Evolutionary conservation across 1,140 invertebrate species (phyloP).

Genomic region (Neotoxoptera formosana): DNA sequence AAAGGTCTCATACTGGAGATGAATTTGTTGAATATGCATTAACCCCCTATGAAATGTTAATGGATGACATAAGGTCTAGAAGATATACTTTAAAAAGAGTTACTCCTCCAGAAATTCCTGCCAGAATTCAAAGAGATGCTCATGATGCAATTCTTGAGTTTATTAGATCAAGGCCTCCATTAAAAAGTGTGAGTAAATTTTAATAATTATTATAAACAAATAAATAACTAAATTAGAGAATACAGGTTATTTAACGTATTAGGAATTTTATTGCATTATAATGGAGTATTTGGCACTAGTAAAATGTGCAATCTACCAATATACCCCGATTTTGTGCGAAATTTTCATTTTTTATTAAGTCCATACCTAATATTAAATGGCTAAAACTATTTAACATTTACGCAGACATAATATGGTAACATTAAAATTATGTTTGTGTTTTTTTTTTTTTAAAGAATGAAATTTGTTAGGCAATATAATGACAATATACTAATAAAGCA

Average conservation of each 20-base stretch:
- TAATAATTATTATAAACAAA: neutral
- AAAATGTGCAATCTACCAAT: neutral
- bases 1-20: slow-evolving; percentile 65
- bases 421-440: no score
- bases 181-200: slow-evolving; percentile 81
- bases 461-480: neutral
- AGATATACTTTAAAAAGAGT: slow-evolving; percentile 84
- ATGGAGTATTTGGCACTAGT: neutral
- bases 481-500: no score
- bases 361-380: no score
- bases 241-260: no score
- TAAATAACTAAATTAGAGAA: neutral
- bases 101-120: slow-evolving; percentile 82
- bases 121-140: slow-evolving; percentile 88
- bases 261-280: neutral
- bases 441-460: no score
- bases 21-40: slow-evolving; percentile 83
- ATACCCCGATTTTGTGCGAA: neutral
- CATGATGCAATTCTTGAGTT: slow-evolving; percentile 95
- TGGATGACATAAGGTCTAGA: slow-evolving; percentile 92
- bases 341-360: neutral
- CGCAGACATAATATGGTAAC: no score
- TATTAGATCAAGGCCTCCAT: slow-evolving; percentile 91
- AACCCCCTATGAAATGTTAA: slow-evolving; percentile 96
- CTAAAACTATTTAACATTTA: neutral